A percentile compares a stretch with the other conserved stretches of the same genome.
These are phyloP conservation scores for Acrocera orbiculus DNA, from an alignment of 2,888 invertebrate genomes.

Conservation along the genomic window DNA sequence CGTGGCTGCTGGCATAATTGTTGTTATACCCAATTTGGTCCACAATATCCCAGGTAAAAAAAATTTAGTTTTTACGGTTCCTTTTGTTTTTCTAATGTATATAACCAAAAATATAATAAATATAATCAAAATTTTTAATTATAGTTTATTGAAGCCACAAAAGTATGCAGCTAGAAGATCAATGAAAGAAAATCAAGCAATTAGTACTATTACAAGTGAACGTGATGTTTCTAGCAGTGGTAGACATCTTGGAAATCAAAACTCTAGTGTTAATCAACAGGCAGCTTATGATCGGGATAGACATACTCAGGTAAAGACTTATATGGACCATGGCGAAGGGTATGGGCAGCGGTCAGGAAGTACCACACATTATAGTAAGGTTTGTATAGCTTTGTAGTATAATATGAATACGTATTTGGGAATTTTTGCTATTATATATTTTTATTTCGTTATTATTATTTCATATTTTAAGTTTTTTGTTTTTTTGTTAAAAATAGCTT, in stretches of 20 bases:
- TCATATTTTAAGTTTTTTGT: slow-evolving; percentile 7
- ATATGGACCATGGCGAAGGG: slow-evolving; percentile 83
- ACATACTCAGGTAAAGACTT: slow-evolving; percentile 87
- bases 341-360: slow-evolving; percentile 52
- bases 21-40: slow-evolving; percentile 87
- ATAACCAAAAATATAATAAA: too few relatives aligned
- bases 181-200: slow-evolving; percentile 33
- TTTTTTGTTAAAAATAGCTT: too few relatives aligned
- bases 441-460: slow-evolving; percentile 8
- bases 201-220: slow-evolving; percentile 32
- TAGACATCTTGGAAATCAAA: slow-evolving; percentile 27
- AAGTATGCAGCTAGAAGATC: slow-evolving; percentile 46
- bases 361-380: slow-evolving; percentile 74
- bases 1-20: slow-evolving; percentile 91
- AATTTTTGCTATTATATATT: slow-evolving; percentile 34
- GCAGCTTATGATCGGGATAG: slow-evolving; percentile 37
- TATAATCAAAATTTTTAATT: slow-evolving; percentile 5
- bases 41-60: slow-evolving; percentile 86
- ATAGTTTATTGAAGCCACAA: slow-evolving; percentile 46
- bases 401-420: slow-evolving; percentile 33
- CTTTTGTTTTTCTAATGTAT: too few relatives aligned
- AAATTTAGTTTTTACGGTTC: not conserved
- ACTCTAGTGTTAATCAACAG: slow-evolving; percentile 34
- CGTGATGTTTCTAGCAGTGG: slow-evolving; percentile 34
- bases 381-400: slow-evolving; percentile 35